A percentile compares a stretch with the other conserved stretches of the same genome.
Conservation (phyloP, 1,140 invertebrate species). For the Hypsibius dujardini region DNA sequence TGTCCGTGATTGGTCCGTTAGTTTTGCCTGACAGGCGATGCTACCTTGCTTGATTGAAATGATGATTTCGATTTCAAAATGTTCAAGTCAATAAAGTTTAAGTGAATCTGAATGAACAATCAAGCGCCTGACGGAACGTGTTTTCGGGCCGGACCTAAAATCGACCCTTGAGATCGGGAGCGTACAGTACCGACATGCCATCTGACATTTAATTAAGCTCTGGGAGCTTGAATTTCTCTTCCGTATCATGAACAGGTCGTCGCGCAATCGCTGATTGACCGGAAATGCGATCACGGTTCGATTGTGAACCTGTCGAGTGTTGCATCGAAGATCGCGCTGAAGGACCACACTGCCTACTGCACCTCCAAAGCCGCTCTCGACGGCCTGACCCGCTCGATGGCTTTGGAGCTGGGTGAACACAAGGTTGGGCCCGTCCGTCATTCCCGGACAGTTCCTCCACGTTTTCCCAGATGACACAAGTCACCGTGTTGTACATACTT, state of each 20-base stretch:
- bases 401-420: conserved; percentile 31
- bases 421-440: conserved; percentile 20
- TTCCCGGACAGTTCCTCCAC: background rate
- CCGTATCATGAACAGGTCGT: conserved; percentile 16
- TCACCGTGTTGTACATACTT: background rate
- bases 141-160: too few species aligned
- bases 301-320: conserved; percentile 2
- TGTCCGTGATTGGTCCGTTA: too few species aligned
- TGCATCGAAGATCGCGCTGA: background rate
- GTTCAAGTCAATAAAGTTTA: conserved; percentile 1
- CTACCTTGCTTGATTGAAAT: too few species aligned
- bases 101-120: background rate
- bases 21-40: too few species aligned
- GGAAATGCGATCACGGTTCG: background rate
- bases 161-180: too few species aligned
- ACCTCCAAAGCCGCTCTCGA: conserved; percentile 32
- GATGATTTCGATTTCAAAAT: too few species aligned
- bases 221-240: background rate
- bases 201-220: too few species aligned
- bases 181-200: too few species aligned
- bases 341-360: conserved; percentile 28
- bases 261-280: background rate
- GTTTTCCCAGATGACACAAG: background rate
- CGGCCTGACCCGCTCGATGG: conserved; percentile 32
- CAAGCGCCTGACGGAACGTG: too few species aligned